Evolutionary conservation across 2,797 vertebrate species (phyloP), one percentile per base, ranked within the genome.

Genomic region (Sylvia borin): DNA sequence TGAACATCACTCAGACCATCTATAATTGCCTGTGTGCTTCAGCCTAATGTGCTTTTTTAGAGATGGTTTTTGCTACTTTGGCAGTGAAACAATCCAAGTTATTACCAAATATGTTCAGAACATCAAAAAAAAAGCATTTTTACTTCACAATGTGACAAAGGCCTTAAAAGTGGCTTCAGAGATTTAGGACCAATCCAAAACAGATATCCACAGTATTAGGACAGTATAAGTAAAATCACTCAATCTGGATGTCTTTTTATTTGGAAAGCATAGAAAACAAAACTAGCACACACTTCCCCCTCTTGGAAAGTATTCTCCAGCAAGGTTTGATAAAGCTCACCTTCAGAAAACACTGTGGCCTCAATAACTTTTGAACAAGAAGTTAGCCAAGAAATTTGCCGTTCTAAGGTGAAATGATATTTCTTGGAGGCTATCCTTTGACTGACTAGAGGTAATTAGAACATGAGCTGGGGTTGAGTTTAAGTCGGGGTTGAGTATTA

Each of bases 231-330:
- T 34, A 55, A 57, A 79, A 74, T 31, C 38, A 77, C 21, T 71
- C 38, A 61, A 27, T 61, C n/a, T 55, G 27, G 58, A 89, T 0
- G 1, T 13, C 20, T 74, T 51, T 60, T 40, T 8, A 76, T 55
- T 24, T 81, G 18, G 21, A 80, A 77, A 91, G 53, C 27, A 65
- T 12, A 58, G 31, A 65, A 85, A 85, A 71, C 19, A 57, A 92
- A 76, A 13, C 11, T 16, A 48, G 82, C 34, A 43, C 29, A 64
- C 4, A 16, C 10, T 3, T 10, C 3, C 0, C 1, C 3, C 5
- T 38, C 71, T 36, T 45, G 22, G 45, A 76, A 53, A 55, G 9
- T 62, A 65, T n/a, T 66, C 2, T 2, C 75, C 64, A 25, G 13
- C 18, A 60, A 76, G 19, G 22, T 54, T 27, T 75, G 58, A 67